Conservation (phyloP, 2,797 vertebrate species). For the Sandelia bainsii region DNA sequence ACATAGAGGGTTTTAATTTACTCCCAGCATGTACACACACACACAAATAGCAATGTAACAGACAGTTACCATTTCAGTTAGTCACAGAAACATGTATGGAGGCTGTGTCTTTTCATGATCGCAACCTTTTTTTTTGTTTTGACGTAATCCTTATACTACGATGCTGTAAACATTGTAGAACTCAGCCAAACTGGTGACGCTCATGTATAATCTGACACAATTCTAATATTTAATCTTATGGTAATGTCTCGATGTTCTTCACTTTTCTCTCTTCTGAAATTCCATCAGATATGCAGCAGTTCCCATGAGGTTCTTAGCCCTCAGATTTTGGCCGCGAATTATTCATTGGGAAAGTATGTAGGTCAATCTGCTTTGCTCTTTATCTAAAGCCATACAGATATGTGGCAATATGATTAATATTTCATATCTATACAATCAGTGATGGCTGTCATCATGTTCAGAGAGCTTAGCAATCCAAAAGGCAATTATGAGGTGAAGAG, state of each 20-base stretch:
- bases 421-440: constrained; percentile 68
- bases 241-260: constrained; percentile 53
- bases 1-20: constrained; percentile 77
- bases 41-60: constrained; percentile 48
- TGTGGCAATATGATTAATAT: constrained; percentile 72
- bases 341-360: constrained; percentile 72
- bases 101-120: constrained; percentile 41
- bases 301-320: constrained; percentile 58
- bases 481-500: constrained; percentile 13
- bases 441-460: constrained; percentile 58
- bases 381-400: constrained; percentile 70
- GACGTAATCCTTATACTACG: constrained; percentile 57
- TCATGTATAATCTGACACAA: constrained; percentile 61
- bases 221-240: constrained; percentile 63
- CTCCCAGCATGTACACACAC: constrained; percentile 49
- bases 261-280: constrained; percentile 50
- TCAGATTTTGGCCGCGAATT: constrained; percentile 65
- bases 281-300: constrained; percentile 46
- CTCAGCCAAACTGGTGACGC: constrained; percentile 50
- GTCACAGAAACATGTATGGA: constrained; percentile 16
- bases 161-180: constrained; percentile 59
- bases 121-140: constrained; percentile 49
- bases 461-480: constrained; percentile 58
- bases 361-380: constrained; percentile 80
- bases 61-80: constrained; percentile 28